A percentile compares a stretch with the other conserved stretches of the same genome.
phyloP scores from a whole-genome alignment of 2,113 vertebrate species.

The Misgurnus anguillicaudatus region DNA sequence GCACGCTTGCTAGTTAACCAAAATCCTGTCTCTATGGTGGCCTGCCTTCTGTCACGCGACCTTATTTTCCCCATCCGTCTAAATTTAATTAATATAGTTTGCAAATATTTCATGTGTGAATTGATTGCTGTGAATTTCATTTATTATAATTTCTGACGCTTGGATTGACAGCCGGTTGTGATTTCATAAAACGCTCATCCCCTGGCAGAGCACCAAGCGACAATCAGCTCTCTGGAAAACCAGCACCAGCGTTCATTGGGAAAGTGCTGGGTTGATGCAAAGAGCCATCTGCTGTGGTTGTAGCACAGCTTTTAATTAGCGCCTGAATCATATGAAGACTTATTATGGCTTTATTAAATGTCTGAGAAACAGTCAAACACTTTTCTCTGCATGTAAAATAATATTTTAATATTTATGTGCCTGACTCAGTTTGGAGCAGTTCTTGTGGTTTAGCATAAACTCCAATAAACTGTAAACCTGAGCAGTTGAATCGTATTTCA shows the following conservation, averaged over 20 bases:
- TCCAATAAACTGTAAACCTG: background rate
- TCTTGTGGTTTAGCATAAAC: background rate
- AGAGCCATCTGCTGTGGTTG: constrained; percentile 48
- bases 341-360: constrained; percentile 60
- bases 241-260: background rate
- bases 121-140: background rate
- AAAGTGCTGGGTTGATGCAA: constrained; percentile 19
- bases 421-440: background rate
- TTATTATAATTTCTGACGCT: background rate
- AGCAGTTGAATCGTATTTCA: background rate
- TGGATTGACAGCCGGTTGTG: background rate
- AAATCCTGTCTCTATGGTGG: background rate
- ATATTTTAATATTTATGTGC: background rate
- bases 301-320: constrained; percentile 44
- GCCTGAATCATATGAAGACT: constrained; percentile 53
- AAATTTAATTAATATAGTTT: background rate
- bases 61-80: background rate
- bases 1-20: background rate
- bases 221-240: too few species aligned
- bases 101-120: background rate
- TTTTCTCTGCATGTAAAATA: background rate
- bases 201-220: background rate
- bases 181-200: background rate
- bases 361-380: constrained; percentile 15
- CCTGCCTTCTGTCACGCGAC: too few species aligned